Evolutionary conservation across 2,888 invertebrate genomes (phyloP), one percentile per base, ranked within the genome.

Genomic region (Carabus problematicus): DNA sequence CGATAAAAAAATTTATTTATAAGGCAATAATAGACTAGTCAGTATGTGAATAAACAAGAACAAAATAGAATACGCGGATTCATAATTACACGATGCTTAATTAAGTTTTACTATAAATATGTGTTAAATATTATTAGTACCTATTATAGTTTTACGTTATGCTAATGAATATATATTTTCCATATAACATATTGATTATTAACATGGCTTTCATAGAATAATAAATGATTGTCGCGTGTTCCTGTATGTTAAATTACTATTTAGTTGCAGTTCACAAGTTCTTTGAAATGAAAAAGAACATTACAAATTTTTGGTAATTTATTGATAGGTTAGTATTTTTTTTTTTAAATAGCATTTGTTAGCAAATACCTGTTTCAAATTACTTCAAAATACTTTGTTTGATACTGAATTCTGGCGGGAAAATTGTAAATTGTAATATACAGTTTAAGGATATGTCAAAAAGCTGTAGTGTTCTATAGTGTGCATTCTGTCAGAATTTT

Each of bases 121-220:
- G 7, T 45, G 45, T 1, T 6, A 29, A 29, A 29, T 29, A 12
- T 45, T 45, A 12, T 6, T 45, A 7, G 45, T n/a, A 45, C 7
- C 1, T 45, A 45, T 45, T n/a, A 45, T 45, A 45, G 12, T n/a
- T n/a, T 45, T 45, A 45, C 7, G 45, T 45, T n/a, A 45, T 45
- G 12, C 11, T 45, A 45, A 45, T 45, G 12, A 45, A 45, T 45
- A 45, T 1, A 45, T 45, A 3, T n/a, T 2, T 45, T 6, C 11
- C 7, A 45, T 11, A 12, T 45, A 9, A 8, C 11, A 45, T 45
- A 3, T 12, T 4, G 45, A 12, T 45, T 45, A 12, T 3, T 45
- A 45, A 45, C 14, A 45, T 45, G 1, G 7, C 11, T 45, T 45
- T 45, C 11, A 45, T n/a, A 1, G 11, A 45, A 45, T n/a, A 45